Percentiles rank a stretch among this genome's conserved stretches.
Evolutionary conservation across 2,888 invertebrate species (phyloP).

Genomic region (Hypercompe scribonia): DNA sequence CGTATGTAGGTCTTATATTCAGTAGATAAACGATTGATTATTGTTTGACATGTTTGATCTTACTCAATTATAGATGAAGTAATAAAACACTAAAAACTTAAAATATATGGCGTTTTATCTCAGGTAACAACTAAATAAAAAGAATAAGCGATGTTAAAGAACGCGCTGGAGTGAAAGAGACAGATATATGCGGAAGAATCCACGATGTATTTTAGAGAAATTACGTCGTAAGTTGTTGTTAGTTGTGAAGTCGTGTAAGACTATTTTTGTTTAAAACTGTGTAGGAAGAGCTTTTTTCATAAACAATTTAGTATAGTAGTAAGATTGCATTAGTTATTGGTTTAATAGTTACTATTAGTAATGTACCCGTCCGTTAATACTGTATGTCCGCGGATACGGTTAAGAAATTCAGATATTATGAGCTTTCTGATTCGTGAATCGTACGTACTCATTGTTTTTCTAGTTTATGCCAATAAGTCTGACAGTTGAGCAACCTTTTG

Average conservation of each 20-base stretch:
- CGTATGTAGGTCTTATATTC: background rate
- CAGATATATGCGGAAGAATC: conserved; percentile 17
- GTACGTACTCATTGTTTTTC: background rate
- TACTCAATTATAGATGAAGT: background rate
- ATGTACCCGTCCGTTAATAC: background rate
- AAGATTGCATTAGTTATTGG: background rate
- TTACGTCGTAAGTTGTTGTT: conserved; percentile 10
- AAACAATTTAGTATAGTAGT: background rate
- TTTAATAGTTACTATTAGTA: background rate
- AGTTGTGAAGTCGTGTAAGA: conserved; percentile 2
- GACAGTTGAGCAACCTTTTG: background rate
- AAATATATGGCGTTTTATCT: background rate
- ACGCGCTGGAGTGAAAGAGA: conserved; percentile 1
- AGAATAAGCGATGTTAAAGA: background rate
- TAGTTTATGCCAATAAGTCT: background rate
- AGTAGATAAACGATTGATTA: background rate
- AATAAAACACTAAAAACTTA: background rate
- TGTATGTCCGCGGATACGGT: background rate
- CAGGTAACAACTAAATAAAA: background rate
- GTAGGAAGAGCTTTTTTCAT: background rate
- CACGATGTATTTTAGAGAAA: conserved; percentile 5
- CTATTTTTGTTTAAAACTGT: conserved; percentile 12
- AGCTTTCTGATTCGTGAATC: too few species aligned
- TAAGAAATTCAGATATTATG: background rate
- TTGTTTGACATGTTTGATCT: background rate